Conservation (phyloP, 2,888 invertebrate genomes). For the Epistrophe grossulariae region DNA sequence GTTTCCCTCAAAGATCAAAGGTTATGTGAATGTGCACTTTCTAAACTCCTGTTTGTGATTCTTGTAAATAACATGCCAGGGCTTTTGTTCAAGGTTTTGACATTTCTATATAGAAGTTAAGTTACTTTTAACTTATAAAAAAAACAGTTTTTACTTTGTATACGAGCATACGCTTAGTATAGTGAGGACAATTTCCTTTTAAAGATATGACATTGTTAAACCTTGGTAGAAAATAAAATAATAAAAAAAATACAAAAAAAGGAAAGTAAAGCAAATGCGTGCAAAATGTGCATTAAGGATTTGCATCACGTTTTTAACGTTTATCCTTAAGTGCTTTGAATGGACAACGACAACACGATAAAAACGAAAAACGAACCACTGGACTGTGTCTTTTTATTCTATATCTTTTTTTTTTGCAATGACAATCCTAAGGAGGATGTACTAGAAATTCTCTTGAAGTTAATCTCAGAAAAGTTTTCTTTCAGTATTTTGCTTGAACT, state of each 20-base stretch:
- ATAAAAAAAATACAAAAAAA: not conserved
- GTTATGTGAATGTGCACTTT: constrained; percentile 35
- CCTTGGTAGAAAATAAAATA: constrained; percentile 10
- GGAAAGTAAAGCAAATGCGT: constrained; percentile 37
- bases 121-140: no score
- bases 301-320: constrained; percentile 60
- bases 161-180: not conserved
- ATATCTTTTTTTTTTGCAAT: not conserved
- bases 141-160: not conserved
- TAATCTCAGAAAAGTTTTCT: constrained; percentile 52
- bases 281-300: constrained; percentile 67
- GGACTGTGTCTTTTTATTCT: constrained; percentile 43
- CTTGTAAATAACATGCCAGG: constrained; percentile 29
- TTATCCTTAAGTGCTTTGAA: constrained; percentile 55
- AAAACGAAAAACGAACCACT: constrained; percentile 22
- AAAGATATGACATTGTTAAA: constrained; percentile 35
- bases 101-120: constrained; percentile 13
- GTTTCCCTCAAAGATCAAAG: constrained; percentile 2
- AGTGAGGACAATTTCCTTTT: constrained; percentile 15
- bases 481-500: constrained; percentile 3
- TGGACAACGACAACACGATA: constrained; percentile 25
- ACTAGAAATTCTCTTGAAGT: constrained; percentile 43
- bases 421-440: constrained; percentile 22
- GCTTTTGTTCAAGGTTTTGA: constrained; percentile 24
- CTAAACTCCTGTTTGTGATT: constrained; percentile 36